Conservation (phyloP, 1,140 invertebrate genomes). For the Eurosta solidaginis region DNA sequence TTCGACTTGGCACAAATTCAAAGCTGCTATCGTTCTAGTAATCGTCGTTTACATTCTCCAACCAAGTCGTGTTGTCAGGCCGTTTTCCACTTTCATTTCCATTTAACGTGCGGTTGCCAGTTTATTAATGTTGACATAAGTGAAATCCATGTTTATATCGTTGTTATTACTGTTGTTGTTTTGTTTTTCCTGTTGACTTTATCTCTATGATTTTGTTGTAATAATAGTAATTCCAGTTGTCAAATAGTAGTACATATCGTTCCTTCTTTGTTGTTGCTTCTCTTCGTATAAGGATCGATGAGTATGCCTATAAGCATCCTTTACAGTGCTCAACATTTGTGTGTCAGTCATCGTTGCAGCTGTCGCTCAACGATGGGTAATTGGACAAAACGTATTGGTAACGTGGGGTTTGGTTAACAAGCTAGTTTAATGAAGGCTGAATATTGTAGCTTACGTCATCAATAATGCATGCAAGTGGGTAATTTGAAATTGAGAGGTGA, state of each 20-base stretch:
- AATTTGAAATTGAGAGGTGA: too few species aligned
- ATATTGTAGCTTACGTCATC: too few species aligned
- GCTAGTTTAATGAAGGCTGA: background rate
- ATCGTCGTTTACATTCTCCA: background rate
- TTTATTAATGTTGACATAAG: slow-evolving; percentile 28
- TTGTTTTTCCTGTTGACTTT: slow-evolving; percentile 14
- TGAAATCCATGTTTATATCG: slow-evolving; percentile 8
- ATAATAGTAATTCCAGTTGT: slow-evolving; percentile 26
- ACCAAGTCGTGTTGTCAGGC: background rate
- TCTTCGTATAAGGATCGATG: background rate
- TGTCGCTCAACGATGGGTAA: background rate
- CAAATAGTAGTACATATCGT: background rate
- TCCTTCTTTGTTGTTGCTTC: background rate
- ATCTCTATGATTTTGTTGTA: slow-evolving; percentile 23
- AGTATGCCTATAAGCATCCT: background rate
- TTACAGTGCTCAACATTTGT: background rate
- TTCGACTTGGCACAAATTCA: too few species aligned
- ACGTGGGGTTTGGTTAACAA: background rate
- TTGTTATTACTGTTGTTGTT: background rate
- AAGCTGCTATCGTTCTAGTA: too few species aligned
- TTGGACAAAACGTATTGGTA: slow-evolving; percentile 5
- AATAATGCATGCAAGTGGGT: too few species aligned
- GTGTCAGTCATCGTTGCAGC: background rate
- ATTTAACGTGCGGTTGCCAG: slow-evolving; percentile 15
- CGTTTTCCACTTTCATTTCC: slow-evolving; percentile 23